Percentiles rank a stretch among this genome's conserved stretches.
phyloP scores from a whole-genome alignment of 2,113 vertebrate species.

The Apaloderma vittatum region DNA sequence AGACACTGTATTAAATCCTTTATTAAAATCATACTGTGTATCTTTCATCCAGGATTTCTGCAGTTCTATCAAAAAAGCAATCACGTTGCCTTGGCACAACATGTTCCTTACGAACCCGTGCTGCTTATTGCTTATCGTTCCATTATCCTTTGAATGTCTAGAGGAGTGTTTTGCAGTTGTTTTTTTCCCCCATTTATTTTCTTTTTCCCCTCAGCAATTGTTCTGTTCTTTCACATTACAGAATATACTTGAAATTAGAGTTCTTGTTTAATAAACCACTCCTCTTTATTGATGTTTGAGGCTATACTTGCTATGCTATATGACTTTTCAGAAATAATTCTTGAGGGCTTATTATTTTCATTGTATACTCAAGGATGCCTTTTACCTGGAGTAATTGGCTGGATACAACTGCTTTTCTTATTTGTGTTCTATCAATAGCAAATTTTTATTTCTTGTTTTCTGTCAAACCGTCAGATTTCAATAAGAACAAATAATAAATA shows the following conservation, averaged over 20 bases:
- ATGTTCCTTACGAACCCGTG: slow-evolving; percentile 30
- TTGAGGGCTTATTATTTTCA: background rate
- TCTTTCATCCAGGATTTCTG: slow-evolving; percentile 58
- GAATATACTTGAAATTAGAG: slow-evolving; percentile 13
- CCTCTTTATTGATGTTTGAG: slow-evolving; percentile 2
- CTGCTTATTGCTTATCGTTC: slow-evolving; percentile 30
- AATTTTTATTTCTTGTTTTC: background rate
- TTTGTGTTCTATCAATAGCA: background rate
- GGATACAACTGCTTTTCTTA: background rate
- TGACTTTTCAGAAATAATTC: slow-evolving; percentile 11
- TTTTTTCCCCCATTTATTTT: background rate
- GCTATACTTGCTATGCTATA: background rate
- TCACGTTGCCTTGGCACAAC: slow-evolving; percentile 19
- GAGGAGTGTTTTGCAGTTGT: background rate
- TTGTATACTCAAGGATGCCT: background rate
- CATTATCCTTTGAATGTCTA: slow-evolving; percentile 37
- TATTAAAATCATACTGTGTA: slow-evolving; percentile 66
- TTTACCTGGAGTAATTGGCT: background rate
- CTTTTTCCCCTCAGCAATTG: background rate
- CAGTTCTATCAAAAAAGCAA: slow-evolving; percentile 62
- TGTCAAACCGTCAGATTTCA: background rate
- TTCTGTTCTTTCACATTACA: slow-evolving; percentile 7
- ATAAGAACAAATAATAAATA: background rate
- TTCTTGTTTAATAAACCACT: slow-evolving; percentile 1
- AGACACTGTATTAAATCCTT: slow-evolving; percentile 59